Percentiles rank a stretch among this genome's conserved stretches.
Conservation (phyloP, 1,140 invertebrate genomes). For the Cotesia vestalis region DNA sequence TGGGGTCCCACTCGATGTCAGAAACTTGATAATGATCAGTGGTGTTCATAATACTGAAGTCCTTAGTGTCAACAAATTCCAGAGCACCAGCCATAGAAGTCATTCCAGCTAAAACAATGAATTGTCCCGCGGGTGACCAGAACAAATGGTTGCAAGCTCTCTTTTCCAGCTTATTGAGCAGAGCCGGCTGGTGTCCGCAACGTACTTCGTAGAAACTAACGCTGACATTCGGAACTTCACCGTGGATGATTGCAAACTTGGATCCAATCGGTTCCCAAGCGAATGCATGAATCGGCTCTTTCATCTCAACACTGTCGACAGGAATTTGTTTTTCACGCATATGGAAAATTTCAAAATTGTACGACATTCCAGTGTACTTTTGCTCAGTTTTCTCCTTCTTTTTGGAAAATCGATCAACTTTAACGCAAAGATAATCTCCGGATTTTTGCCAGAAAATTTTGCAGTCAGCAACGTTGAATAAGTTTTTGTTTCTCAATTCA, state of each 20-base stretch:
- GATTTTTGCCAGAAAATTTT: constrained; percentile 99
- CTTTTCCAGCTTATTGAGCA: constrained; percentile 74
- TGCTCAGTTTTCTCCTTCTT: constrained; percentile 88
- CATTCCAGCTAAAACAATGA: constrained; percentile 90
- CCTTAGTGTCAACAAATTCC: constrained; percentile 90
- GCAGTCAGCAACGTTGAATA: constrained; percentile 98
- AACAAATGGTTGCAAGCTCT: constrained; percentile 93
- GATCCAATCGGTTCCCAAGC: constrained; percentile 97
- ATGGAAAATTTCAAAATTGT: constrained; percentile 99
- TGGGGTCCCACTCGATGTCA: constrained; percentile 94
- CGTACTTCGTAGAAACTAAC: constrained; percentile 96
- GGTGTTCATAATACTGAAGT: constrained; percentile 87
- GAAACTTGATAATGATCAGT: constrained; percentile 94
- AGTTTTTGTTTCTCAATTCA: constrained; percentile 93
- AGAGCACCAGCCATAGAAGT: constrained; percentile 86
- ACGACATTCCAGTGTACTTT: constrained; percentile 97
- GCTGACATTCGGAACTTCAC: constrained; percentile 86
- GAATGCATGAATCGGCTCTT: constrained; percentile 93
- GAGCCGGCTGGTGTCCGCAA: constrained; percentile 84
- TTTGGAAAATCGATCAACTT: constrained; percentile 98
- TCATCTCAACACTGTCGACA: constrained; percentile 96
- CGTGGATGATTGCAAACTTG: constrained; percentile 96
- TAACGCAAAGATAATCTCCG: constrained; percentile 97
- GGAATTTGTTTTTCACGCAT: constrained; percentile 98
- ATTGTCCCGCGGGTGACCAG: constrained; percentile 96